A percentile compares a stretch with the other conserved stretches of the same genome.
phyloP scores from a whole-genome alignment of 2,113 vertebrate genomes.

The Albula glossodonta region DNA sequence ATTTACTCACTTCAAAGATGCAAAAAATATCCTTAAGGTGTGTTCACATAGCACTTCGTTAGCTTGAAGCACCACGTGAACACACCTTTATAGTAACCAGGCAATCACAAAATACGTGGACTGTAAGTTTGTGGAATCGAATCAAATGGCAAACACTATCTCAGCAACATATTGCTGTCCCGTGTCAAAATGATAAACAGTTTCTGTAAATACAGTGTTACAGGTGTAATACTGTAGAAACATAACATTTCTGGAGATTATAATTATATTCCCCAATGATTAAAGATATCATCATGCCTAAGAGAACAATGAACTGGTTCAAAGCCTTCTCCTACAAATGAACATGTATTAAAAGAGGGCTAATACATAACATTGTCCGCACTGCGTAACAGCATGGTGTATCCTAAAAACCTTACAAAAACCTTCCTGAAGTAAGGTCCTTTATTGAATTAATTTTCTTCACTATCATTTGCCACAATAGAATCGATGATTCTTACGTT shows the following conservation, averaged over 20 bases:
- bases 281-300: not conserved
- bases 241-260: not conserved
- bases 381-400: not conserved
- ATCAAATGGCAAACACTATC: not conserved
- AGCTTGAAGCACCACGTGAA: not conserved
- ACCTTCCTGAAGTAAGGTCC: not conserved
- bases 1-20: too few species aligned
- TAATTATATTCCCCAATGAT: not conserved
- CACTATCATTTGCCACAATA: too few species aligned
- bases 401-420: not conserved
- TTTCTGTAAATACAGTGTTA: too few species aligned
- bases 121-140: not conserved
- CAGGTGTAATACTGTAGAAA: not conserved
- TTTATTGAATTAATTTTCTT: too few species aligned
- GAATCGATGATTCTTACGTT: too few species aligned
- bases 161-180: not conserved
- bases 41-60: too few species aligned
- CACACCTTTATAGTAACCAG: not conserved
- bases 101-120: not conserved
- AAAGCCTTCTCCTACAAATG: not conserved
- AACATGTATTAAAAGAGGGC: not conserved
- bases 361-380: not conserved
- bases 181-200: not conserved
- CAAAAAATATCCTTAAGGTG: too few species aligned
- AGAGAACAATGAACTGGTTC: not conserved